Evolutionary conservation across 1,140 invertebrate genomes (phyloP).

Genomic region (Formica selysi): DNA sequence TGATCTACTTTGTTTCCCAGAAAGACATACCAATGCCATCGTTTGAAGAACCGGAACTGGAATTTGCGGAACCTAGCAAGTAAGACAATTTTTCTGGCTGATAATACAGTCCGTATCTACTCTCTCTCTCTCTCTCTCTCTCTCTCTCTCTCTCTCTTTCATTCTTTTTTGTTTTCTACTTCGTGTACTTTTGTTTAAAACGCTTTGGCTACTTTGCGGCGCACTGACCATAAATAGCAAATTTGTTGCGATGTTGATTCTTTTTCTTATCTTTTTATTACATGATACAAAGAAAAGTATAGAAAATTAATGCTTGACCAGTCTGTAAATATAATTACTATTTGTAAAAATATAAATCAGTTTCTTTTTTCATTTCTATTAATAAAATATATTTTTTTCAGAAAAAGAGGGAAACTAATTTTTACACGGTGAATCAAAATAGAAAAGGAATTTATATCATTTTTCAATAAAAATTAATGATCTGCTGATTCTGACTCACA

Average conservation of each 20-base stretch:
- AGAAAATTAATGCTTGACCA: not conserved
- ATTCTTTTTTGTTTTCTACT: not conserved
- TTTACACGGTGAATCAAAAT: not conserved
- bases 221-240: not conserved
- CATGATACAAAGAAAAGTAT: not conserved
- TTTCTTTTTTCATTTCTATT: not conserved
- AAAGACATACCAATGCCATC: not conserved
- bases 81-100: constrained; percentile 33
- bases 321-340: not conserved
- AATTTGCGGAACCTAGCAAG: not conserved
- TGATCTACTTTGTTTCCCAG: constrained; percentile 13
- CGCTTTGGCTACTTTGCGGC: not conserved
- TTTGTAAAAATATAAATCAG: not conserved
- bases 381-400: not conserved
- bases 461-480: not conserved
- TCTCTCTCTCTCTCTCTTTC: not conserved
- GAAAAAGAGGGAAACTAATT: not conserved
- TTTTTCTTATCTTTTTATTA: not conserved
- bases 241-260: not conserved
- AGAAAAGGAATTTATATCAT: not conserved
- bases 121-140: too few species aligned
- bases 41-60: not conserved
- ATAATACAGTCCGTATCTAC: not conserved
- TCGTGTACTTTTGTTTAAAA: constrained; percentile 3
- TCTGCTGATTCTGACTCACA: not conserved